Percentiles rank a stretch among this genome's conserved stretches.
Conservation (phyloP, 1,140 invertebrate species). For the Cherax destructor region DNA sequence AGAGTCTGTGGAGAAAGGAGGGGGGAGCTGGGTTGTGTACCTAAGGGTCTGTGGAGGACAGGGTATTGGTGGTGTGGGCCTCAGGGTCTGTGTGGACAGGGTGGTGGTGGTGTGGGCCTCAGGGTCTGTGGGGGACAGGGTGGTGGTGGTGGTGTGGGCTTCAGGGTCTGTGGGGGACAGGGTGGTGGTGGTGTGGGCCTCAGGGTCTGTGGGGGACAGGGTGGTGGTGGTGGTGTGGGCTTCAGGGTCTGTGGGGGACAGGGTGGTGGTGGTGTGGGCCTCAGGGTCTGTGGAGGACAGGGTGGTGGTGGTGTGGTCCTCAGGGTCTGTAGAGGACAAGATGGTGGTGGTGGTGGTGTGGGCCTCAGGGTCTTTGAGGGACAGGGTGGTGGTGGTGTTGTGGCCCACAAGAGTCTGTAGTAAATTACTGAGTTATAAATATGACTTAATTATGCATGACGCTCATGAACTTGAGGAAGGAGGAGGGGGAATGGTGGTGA, state of each 20-base stretch:
- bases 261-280: not conserved
- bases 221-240: not conserved
- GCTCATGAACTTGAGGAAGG: conserved; percentile 25
- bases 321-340: not conserved
- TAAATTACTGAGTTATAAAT: conserved; percentile 7
- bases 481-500: not conserved
- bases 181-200: no score
- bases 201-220: no score
- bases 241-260: not conserved
- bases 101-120: not conserved
- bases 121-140: not conserved
- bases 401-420: not conserved
- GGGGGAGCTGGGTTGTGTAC: no score
- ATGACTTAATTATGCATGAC: conserved; percentile 10
- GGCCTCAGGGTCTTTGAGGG: not conserved
- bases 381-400: not conserved
- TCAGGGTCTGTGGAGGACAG: not conserved
- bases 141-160: no score
- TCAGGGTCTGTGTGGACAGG: not conserved
- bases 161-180: no score
- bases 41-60: not conserved
- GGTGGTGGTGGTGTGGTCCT: not conserved
- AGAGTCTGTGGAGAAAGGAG: no score
- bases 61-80: not conserved
- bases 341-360: not conserved